These are phyloP conservation scores for Zygaena filipendulae DNA, from an alignment of 2,888 invertebrate species.

Conservation along the genomic window DNA sequence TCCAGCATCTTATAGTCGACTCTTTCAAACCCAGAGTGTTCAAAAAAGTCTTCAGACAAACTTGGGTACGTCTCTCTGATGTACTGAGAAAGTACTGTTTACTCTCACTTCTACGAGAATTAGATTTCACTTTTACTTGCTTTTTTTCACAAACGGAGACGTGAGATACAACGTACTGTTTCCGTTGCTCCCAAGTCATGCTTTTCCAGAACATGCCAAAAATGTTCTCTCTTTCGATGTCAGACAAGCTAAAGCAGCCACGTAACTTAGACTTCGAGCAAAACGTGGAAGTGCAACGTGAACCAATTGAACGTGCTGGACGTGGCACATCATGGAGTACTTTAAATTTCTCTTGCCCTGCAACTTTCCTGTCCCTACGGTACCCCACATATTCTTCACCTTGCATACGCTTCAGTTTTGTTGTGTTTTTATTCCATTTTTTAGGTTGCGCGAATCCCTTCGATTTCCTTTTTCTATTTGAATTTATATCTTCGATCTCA, in stretches of 20 bases:
- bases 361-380: constrained; percentile 12
- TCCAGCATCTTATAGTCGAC: constrained; percentile 6
- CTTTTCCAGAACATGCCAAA: constrained; percentile 9
- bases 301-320: constrained; percentile 14
- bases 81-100: neutral
- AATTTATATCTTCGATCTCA: constrained; percentile 11
- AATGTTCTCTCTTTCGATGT: constrained; percentile 7
- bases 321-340: constrained; percentile 14
- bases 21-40: constrained; percentile 11
- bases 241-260: constrained; percentile 8
- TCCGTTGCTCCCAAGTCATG: constrained; percentile 5
- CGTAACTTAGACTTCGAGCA: constrained; percentile 10
- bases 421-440: constrained; percentile 9
- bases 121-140: constrained; percentile 7
- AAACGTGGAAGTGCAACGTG: constrained; percentile 7
- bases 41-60: constrained; percentile 3
- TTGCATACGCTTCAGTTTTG: constrained; percentile 12
- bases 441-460: constrained; percentile 5
- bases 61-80: neutral
- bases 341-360: constrained; percentile 12
- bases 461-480: constrained; percentile 11
- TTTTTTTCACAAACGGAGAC: constrained; percentile 10
- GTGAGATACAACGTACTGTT: constrained; percentile 11
- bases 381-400: constrained; percentile 13
- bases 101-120: constrained; percentile 2